These are phyloP conservation scores for Pelecanus crispus DNA, from an alignment of 2,113 vertebrate genomes.

Conservation along the genomic window DNA sequence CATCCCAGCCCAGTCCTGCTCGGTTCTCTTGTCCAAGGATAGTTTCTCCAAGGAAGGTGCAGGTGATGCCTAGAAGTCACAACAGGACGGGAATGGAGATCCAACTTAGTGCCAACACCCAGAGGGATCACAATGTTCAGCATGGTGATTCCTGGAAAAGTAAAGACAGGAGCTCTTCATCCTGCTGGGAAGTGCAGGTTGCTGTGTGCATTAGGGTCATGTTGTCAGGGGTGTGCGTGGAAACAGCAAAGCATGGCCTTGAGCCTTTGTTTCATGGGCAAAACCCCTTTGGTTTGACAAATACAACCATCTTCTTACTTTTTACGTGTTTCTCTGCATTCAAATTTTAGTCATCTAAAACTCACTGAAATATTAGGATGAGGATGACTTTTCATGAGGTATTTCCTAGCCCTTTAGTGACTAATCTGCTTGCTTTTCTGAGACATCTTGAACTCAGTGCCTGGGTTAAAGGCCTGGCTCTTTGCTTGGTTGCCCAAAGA, in stretches of 20 bases:
- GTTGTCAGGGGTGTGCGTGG: rapidly evolving
- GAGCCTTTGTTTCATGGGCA: neutral
- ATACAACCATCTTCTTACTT: neutral
- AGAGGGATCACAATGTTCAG: neutral
- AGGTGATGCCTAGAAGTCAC: neutral
- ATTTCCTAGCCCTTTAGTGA: neutral
- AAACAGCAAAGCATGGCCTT: neutral
- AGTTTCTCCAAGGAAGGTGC: neutral
- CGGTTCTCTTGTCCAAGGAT: neutral
- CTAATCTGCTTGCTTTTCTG: neutral
- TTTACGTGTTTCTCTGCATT: neutral
- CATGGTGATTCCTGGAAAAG: slow-evolving; percentile 35
- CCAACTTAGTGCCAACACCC: neutral
- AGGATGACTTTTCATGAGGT: neutral
- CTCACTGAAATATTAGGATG: neutral
- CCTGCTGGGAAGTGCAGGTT: neutral
- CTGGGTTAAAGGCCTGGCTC: neutral
- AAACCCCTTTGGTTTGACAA: neutral
- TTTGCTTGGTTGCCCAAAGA: neutral
- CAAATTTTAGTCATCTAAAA: neutral
- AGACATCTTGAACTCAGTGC: neutral
- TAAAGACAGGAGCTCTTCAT: neutral
- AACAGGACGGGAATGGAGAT: neutral
- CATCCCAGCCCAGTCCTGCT: neutral
- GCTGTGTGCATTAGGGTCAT: rapidly evolving